Evolutionary conservation across 2,113 vertebrate species (phyloP).

Genomic region (Octodon degus): DNA sequence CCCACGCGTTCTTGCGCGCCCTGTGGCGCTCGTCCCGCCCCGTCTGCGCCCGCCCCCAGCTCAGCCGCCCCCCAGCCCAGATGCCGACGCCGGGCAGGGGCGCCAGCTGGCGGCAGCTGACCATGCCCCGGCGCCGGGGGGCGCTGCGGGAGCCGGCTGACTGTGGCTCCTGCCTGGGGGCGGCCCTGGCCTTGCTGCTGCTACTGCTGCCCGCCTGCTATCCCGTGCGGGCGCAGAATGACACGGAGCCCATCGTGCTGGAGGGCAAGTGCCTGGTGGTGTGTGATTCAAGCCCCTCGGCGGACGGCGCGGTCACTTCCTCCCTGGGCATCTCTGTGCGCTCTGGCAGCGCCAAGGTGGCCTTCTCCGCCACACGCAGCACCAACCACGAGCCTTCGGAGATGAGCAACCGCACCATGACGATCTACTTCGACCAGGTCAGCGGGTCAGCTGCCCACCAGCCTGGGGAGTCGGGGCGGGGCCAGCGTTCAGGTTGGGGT

Average conservation of each 20-base stretch:
- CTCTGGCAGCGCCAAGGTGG: conserved; percentile 97
- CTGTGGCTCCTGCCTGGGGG: conserved; percentile 82
- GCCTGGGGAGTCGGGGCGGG: neutral
- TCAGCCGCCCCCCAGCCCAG: neutral
- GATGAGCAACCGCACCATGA: conserved; percentile 99
- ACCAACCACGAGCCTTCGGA: conserved; percentile 98
- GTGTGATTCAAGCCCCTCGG: conserved; percentile 98
- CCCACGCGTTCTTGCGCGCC: neutral
- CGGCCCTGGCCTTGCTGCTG: conserved; percentile 91
- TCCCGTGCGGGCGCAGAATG: conserved; percentile 92
- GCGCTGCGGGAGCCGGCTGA: conserved; percentile 72
- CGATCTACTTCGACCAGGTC: conserved; percentile 99
- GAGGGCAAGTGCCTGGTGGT: conserved; percentile 99
- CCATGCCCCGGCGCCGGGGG: conserved; percentile 82
- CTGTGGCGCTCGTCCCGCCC: neutral
- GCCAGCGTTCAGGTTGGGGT: neutral
- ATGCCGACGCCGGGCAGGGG: conserved; percentile 69
- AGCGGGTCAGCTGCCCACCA: conserved; percentile 60
- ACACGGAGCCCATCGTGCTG: conserved; percentile 98
- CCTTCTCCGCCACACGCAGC: conserved; percentile 96
- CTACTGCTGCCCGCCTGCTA: conserved; percentile 87
- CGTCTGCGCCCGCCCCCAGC: neutral
- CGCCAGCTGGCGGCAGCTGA: conserved; percentile 57
- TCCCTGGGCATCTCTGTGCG: conserved; percentile 98
- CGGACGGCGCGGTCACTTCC: conserved; percentile 96